These are phyloP conservation scores for Plagiodera versicolora DNA, from an alignment of 2,888 invertebrate genomes.

Conservation along the genomic window DNA sequence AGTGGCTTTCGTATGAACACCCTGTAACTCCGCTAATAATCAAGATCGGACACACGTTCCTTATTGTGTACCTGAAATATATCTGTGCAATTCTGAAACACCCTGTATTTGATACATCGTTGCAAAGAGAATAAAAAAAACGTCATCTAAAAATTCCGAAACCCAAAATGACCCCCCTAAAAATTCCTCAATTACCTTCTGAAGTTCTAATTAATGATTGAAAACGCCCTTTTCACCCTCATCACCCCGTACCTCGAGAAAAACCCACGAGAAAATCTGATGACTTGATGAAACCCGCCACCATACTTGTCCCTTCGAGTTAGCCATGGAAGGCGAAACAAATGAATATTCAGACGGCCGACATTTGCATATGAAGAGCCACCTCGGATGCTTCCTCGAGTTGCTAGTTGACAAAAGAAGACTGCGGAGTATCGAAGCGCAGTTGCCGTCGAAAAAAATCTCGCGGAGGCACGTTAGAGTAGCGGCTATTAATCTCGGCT, in stretches of 20 bases:
- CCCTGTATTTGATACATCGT: too few relatives aligned
- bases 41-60: too few relatives aligned
- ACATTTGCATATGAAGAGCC: conserved; percentile 51
- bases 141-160: too few relatives aligned
- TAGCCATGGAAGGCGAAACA: conserved; percentile 38
- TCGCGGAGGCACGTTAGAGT: conserved; percentile 9
- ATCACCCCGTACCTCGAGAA: background rate
- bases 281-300: conserved; percentile 42
- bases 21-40: too few relatives aligned
- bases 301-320: conserved; percentile 40
- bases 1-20: too few relatives aligned
- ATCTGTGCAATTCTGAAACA: too few relatives aligned
- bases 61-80: too few relatives aligned
- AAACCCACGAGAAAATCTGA: conserved; percentile 11
- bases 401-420: conserved; percentile 35
- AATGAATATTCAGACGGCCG: conserved; percentile 51
- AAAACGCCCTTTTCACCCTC: background rate
- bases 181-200: too few relatives aligned
- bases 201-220: too few relatives aligned
- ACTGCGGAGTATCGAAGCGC: conserved; percentile 30
- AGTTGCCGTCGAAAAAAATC: conserved; percentile 22
- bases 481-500: conserved; percentile 9
- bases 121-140: too few relatives aligned
- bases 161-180: too few relatives aligned
- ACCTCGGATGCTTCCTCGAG: conserved; percentile 35